Evolutionary conservation across 1,140 invertebrate species (phyloP).

Genomic region (Drosophila lacertosa): DNA sequence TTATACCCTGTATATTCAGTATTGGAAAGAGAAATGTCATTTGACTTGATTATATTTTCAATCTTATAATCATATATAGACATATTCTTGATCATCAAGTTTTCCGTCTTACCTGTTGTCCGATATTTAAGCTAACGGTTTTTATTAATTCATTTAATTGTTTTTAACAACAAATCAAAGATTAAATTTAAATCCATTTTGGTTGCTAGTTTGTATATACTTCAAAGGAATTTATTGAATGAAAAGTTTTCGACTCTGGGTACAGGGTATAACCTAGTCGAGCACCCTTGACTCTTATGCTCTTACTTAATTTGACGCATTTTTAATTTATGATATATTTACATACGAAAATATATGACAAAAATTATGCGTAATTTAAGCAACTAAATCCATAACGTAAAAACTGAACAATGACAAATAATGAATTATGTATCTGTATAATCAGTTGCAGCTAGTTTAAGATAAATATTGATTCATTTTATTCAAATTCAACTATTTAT

Average conservation of each 20-base stretch:
- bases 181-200: too few relatives aligned
- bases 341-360: conserved; percentile 24
- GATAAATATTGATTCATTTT: conserved; percentile 29
- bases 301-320: neutral
- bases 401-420: conserved; percentile 81
- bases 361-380: conserved; percentile 51
- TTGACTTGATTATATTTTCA: neutral
- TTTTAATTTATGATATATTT: conserved; percentile 20
- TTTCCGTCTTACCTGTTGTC: neutral
- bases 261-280: conserved; percentile 9
- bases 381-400: conserved; percentile 67
- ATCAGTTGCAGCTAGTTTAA: conserved; percentile 49
- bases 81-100: neutral
- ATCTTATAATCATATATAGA: neutral
- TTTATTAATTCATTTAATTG: too few relatives aligned
- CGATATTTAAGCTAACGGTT: too few relatives aligned
- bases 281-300: neutral
- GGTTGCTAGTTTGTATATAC: neutral
- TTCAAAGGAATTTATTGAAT: too few relatives aligned
- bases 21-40: neutral
- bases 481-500: conserved; percentile 11
- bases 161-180: too few relatives aligned
- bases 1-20: conserved; percentile 1
- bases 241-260: neutral
- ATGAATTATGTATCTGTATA: conserved; percentile 73